Conservation (phyloP, 2,888 invertebrate genomes). For the Actias luna region DNA sequence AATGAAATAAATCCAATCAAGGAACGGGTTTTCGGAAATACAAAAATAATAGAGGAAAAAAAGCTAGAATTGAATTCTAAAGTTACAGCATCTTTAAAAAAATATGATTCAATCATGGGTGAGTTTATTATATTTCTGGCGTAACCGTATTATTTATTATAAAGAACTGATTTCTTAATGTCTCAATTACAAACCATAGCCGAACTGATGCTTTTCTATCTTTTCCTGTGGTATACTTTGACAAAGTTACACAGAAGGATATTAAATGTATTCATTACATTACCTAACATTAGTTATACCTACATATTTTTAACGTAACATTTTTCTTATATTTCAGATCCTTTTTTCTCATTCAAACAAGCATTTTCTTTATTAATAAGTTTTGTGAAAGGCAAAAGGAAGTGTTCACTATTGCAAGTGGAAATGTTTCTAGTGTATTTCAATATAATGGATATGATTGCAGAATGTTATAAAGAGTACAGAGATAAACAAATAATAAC, state of each 20-base stretch:
- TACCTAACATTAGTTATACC: too few relatives aligned
- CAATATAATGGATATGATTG: conserved; percentile 51
- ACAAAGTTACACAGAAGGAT: too few relatives aligned
- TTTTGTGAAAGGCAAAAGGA: conserved; percentile 27
- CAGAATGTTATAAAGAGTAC: conserved; percentile 44
- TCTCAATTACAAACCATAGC: too few relatives aligned
- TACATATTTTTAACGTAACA: not conserved
- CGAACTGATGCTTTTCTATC: too few relatives aligned
- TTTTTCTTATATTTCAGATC: conserved; percentile 9
- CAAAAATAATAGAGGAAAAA: conserved; percentile 39
- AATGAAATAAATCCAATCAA: conserved; percentile 68
- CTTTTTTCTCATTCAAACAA: not conserved
- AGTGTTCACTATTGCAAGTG: conserved; percentile 44
- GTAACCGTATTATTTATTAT: too few relatives aligned
- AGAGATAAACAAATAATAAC: conserved; percentile 20
- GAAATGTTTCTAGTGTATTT: conserved; percentile 50
- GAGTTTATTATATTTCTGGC: too few relatives aligned
- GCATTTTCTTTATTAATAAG: not conserved
- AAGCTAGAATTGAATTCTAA: conserved; percentile 29
- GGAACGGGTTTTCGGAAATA: conserved; percentile 57
- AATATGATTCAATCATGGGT: conserved; percentile 26
- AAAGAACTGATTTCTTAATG: too few relatives aligned
- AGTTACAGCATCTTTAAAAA: conserved; percentile 24
- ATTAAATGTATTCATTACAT: too few relatives aligned
- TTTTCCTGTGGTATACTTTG: too few relatives aligned